phyloP scores from a whole-genome alignment of 2,888 invertebrate species.

The Cenopis cana region DNA sequence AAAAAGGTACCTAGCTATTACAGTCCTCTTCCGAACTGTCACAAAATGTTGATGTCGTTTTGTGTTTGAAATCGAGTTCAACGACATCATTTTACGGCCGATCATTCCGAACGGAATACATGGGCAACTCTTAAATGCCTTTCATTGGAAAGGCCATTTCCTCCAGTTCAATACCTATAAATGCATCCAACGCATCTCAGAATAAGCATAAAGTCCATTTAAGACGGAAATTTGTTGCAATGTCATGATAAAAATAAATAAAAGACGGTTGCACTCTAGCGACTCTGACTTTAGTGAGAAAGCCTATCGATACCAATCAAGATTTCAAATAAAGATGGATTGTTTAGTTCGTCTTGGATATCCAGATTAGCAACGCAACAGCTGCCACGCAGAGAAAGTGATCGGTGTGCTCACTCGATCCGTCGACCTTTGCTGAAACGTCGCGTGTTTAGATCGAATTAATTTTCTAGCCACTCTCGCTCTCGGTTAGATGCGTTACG shows the following conservation, averaged over 20 bases:
- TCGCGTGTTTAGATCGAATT: conserved; percentile 79
- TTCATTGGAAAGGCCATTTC: conserved; percentile 15
- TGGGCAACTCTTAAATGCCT: conserved; percentile 19
- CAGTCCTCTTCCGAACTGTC: neutral
- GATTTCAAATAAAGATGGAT: conserved; percentile 39
- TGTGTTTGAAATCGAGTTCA: conserved; percentile 28
- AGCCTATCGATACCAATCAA: conserved; percentile 31
- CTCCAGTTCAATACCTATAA: conserved; percentile 24
- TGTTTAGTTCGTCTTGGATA: conserved; percentile 25
- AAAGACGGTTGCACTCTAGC: conserved; percentile 38
- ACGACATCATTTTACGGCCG: conserved; percentile 32
- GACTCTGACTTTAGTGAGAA: conserved; percentile 25
- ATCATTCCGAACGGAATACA: conserved; percentile 19
- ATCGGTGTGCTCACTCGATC: conserved; percentile 58
- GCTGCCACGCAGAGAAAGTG: conserved; percentile 63
- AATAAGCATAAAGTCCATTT: conserved; percentile 16
- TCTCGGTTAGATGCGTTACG: conserved; percentile 66
- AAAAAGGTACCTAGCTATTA: conserved; percentile 7
- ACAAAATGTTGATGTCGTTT: neutral
- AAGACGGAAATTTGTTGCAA: conserved; percentile 22
- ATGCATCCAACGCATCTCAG: conserved; percentile 10
- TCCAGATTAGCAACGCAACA: conserved; percentile 40
- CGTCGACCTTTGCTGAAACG: conserved; percentile 66
- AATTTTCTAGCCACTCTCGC: conserved; percentile 76
- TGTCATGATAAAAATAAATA: conserved; percentile 37